Percentiles rank a stretch among this genome's conserved stretches.
phyloP scores from a whole-genome alignment of 2,113 vertebrate species.

The Nipponia nippon region DNA sequence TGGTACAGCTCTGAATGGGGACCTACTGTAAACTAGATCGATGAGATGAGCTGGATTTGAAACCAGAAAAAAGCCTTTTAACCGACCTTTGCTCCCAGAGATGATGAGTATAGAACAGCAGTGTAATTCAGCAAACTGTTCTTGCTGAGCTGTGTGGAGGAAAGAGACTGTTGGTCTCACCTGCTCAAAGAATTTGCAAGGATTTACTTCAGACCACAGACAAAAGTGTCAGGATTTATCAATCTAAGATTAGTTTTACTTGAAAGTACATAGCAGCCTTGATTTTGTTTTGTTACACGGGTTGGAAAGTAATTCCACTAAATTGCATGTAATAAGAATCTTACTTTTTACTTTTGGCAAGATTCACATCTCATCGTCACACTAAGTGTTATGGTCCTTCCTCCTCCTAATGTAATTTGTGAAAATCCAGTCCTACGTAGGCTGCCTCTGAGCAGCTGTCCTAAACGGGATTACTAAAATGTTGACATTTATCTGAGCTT shows the following conservation, averaged over 20 bases:
- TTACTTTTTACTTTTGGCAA: not conserved
- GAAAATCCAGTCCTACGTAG: not conserved
- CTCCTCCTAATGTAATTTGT: not conserved
- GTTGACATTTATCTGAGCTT: slow-evolving; percentile 16
- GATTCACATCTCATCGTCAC: not conserved
- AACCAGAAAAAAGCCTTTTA: not conserved
- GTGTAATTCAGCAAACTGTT: not conserved
- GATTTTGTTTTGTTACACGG: not conserved
- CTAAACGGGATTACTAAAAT: slow-evolving; percentile 9
- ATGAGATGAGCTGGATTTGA: not conserved
- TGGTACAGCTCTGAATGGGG: not conserved
- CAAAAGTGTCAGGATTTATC: not conserved
- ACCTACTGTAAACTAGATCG: not conserved
- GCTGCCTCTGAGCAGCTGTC: not conserved
- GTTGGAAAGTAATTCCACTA: not conserved
- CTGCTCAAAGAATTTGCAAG: not conserved
- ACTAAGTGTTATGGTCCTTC: not conserved
- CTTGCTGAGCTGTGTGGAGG: not conserved
- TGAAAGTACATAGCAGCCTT: not conserved
- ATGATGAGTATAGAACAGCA: not conserved
- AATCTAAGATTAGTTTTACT: not conserved
- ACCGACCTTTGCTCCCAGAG: not conserved
- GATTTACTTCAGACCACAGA: not conserved
- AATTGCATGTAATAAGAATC: not conserved
- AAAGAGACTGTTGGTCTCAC: not conserved